Conservation (phyloP, 2,113 vertebrate genomes). For the Hyperoodon ampullatus region DNA sequence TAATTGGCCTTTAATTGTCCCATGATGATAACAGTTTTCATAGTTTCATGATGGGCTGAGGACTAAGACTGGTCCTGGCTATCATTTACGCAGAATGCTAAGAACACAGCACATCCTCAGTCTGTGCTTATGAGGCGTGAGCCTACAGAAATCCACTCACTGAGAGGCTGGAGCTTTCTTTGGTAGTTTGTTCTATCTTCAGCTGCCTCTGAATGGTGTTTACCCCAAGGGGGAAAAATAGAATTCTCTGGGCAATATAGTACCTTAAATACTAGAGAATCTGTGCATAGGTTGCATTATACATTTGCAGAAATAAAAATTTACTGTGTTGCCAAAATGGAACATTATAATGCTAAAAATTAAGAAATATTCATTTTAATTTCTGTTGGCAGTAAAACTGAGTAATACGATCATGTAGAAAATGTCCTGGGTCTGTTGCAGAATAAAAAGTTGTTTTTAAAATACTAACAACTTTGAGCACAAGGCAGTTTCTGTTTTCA, state of each 20-base stretch:
- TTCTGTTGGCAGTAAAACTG: slow-evolving; percentile 77
- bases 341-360: slow-evolving; percentile 80
- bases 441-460: slow-evolving; percentile 74
- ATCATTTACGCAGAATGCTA: neutral
- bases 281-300: neutral
- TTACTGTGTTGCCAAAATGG: slow-evolving; percentile 78
- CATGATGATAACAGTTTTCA: neutral
- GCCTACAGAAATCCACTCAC: neutral
- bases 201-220: neutral
- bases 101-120: neutral
- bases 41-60: neutral
- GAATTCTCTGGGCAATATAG: neutral
- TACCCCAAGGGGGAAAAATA: neutral
- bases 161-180: neutral
- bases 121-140: neutral
- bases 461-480: slow-evolving; percentile 82
- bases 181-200: neutral
- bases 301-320: neutral
- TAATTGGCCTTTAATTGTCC: neutral
- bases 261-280: neutral
- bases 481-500: slow-evolving; percentile 85
- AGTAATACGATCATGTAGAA: slow-evolving; percentile 79
- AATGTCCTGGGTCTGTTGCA: slow-evolving; percentile 75
- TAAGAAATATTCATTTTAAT: slow-evolving; percentile 84
- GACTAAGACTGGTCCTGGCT: neutral